Evolutionary conservation across 2,888 invertebrate genomes (phyloP).

Genomic region (Synergus japonicus): DNA sequence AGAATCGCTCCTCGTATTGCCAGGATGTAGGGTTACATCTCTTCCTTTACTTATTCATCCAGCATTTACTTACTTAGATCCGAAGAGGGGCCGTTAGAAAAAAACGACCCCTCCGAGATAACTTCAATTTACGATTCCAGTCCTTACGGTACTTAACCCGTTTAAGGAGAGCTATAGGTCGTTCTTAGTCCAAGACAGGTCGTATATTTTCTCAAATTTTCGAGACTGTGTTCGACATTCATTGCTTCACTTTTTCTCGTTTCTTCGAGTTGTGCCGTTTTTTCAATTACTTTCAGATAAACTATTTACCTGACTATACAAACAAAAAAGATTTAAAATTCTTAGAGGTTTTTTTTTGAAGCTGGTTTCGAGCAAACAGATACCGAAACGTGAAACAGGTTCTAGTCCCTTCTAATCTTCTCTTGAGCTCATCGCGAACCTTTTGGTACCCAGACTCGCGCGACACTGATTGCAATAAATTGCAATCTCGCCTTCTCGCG

Average conservation of each 20-base stretch:
- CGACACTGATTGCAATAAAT: conserved; percentile 20
- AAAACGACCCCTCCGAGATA: conserved; percentile 60
- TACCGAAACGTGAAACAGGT: neutral
- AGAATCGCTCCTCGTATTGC: conserved; percentile 8
- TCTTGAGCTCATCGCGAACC: neutral
- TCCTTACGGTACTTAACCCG: conserved; percentile 55
- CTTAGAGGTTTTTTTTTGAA: neutral
- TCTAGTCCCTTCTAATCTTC: conserved; percentile 14
- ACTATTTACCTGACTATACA: neutral
- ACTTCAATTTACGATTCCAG: conserved; percentile 60
- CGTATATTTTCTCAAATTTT: conserved; percentile 36
- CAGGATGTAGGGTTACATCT: conserved; percentile 10
- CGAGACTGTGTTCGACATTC: conserved; percentile 7
- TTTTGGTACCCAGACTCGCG: neutral
- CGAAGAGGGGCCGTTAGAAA: conserved; percentile 52
- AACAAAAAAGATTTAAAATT: neutral
- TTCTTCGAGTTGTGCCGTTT: neutral
- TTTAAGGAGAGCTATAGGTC: conserved; percentile 55
- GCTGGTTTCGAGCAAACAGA: neutral
- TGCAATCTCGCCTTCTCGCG: conserved; percentile 6
- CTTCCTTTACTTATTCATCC: conserved; percentile 68
- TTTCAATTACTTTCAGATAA: neutral
- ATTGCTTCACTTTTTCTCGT: neutral
- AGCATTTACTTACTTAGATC: conserved; percentile 69
- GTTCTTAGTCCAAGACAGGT: conserved; percentile 15